Conservation (phyloP, 1,140 invertebrate genomes). For the Drosophila insularis region DNA sequence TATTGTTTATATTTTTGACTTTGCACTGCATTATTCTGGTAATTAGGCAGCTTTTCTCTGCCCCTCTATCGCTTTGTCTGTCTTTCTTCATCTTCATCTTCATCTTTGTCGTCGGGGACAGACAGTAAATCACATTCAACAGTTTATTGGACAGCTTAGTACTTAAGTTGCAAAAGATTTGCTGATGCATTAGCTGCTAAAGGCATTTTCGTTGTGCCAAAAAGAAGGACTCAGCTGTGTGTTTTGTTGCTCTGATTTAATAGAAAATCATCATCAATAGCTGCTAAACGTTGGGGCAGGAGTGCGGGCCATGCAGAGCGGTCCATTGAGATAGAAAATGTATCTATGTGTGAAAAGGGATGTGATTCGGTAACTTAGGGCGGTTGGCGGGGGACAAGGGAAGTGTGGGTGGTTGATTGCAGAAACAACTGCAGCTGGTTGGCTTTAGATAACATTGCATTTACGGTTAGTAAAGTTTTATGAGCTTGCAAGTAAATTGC, state of each 20-base stretch:
- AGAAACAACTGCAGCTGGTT: slow-evolving; percentile 35
- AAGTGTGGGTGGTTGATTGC: neutral
- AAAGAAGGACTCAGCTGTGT: slow-evolving; percentile 12
- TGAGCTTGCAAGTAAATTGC: slow-evolving; percentile 28
- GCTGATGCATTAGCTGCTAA: slow-evolving; percentile 58
- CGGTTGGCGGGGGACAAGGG: no score
- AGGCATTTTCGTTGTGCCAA: slow-evolving; percentile 26
- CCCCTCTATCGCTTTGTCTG: neutral
- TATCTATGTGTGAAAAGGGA: neutral
- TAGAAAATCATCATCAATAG: slow-evolving; percentile 17
- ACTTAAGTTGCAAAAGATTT: slow-evolving; percentile 36
- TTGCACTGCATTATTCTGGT: slow-evolving; percentile 70
- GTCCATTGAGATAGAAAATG: neutral
- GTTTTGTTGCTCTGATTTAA: slow-evolving; percentile 16
- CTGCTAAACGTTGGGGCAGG: neutral
- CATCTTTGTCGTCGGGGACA: neutral
- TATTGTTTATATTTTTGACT: slow-evolving; percentile 47
- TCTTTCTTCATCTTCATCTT: neutral
- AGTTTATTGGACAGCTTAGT: slow-evolving; percentile 50
- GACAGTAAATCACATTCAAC: slow-evolving; percentile 56
- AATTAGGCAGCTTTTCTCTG: slow-evolving; percentile 68
- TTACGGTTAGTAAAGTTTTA: slow-evolving; percentile 59
- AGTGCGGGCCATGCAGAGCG: neutral
- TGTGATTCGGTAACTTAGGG: neutral
- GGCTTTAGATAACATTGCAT: slow-evolving; percentile 51